Evolutionary conservation across 2,888 invertebrate species (phyloP), one percentile per base, ranked within the genome.

Genomic region (Heteromyza rotundicornis): DNA sequence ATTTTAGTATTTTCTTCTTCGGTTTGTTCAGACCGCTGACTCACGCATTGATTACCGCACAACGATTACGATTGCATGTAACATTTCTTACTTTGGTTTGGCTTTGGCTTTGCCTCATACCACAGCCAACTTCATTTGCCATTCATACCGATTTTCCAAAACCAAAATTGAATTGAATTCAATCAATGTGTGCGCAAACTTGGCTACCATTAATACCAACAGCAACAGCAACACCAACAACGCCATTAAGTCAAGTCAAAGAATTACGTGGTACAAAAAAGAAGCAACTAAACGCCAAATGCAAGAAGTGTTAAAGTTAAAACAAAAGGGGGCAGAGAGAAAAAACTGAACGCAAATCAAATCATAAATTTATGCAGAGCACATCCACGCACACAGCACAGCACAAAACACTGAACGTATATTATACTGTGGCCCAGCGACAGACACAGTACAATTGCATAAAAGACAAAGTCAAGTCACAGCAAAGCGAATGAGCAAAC

Each of bases 281-380:
- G 10, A 10, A 40, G 10, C 40, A 40, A n/a, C 40, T n/a, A 40
- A 40, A 40, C 40, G 40, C 3, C 40, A 40, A 7, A 40, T 40
- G 40, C 40, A 40, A 40, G 16, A 40, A 40, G 40, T 40, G 40
- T 40, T 40, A 40, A 40, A 40, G 40, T 40, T n/a, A 40, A 40
- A 19, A 47, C n/a, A 40, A 40, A 8, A n/a, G 10, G 40, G 14
- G 14, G 20, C 20, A 19, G 19, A 20, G 19, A 47, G 47, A 47
- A 17, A 47, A 20, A 8, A 47, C n/a, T 40, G 19, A 47, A 47
- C 3, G 8, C 40, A n/a, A 40, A 8, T 8, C 5, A 40, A 40
- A 74, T 73, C 68, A 71, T 71, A 73, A 74, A 74, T 73, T 73
- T 74, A 74, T 74, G 74, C 74, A 74, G 76, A 74, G 76, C 74